Base-by-base conservation (phyloP, 1,140 invertebrate genomes). In the Drosophila funebris region DNA sequence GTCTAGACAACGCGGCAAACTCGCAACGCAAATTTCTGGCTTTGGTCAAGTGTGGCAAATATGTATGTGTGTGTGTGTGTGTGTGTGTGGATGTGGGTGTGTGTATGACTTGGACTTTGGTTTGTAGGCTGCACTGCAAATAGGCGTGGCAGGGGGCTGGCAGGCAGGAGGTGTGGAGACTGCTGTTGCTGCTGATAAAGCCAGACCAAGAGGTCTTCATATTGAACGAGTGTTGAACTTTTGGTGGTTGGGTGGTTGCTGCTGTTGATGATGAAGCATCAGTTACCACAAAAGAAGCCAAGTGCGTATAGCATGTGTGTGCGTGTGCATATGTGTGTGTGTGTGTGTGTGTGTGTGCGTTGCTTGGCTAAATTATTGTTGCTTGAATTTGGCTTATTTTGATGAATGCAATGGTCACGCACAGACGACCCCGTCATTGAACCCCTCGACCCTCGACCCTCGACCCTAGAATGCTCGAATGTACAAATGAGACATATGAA, bases 401-500 rank as follows among this genome's bases (percentile, higher is more conserved):
- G 73, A 76, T 68, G 54, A 46, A 58, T 79, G 69, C 53, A 64
- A 61, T 71, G 81, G 76, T 85, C 81, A 84, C 81, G 81, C 76
- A 76, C 81, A 72, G 61, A 22, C 33, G 57, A 41, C 37, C 48
- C 37, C 58, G 27, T 48, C 44, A 27, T 48, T 29, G 44, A 44
- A 3, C 5, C 22, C 13, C 44, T 48, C 16, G 0, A 22, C 16
- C 58, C n/a, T 18, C 33, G 33, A 13, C 11, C 33, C 33, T 4
- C 33, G 1, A 36, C 33, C 9, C 33, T n/a, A n/a, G n/a, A n/a
- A n/a, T 9, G 3, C 31, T 7, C 20, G 22, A 22, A 46, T 46
- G 43, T 63, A 52, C 82, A 75, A 64, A 66, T 70, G 74, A 81
- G 82, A 82, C 82, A 87, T 88, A 82, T 88, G 75, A 78, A 88